Conservation (phyloP, 2,113 vertebrate genomes). For the Crocuta crocuta region DNA sequence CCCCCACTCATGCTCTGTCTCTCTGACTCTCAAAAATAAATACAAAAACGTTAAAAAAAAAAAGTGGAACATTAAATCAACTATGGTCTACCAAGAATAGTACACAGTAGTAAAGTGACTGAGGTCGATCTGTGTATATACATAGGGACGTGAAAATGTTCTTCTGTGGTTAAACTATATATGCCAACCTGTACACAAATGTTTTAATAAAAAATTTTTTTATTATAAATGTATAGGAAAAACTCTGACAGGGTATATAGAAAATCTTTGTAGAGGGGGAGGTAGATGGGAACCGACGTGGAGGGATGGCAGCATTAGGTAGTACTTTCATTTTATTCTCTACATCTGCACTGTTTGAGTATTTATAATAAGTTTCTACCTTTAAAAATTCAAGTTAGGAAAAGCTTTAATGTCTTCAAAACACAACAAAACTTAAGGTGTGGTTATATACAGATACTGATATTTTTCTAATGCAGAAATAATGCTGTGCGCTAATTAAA, state of each 20-base stretch:
- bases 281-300: neutral
- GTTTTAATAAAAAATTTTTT: neutral
- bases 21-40: no score
- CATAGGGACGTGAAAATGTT: neutral
- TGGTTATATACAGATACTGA: neutral
- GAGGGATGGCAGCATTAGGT: neutral
- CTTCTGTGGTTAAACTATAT: neutral
- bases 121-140: neutral
- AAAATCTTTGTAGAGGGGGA: neutral
- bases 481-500: neutral
- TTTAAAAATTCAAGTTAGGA: constrained; percentile 41
- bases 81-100: neutral
- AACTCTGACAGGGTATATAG: neutral
- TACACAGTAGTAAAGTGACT: neutral
- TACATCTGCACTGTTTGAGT: constrained; percentile 4
- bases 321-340: neutral
- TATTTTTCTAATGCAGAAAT: neutral
- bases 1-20: no score
- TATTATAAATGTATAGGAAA: neutral
- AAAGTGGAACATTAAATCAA: neutral
- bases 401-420: constrained; percentile 16
- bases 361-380: neutral
- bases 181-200: neutral
- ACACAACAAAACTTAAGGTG: neutral
- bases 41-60: no score